Percentiles rank a stretch among this genome's conserved stretches.
Conservation (phyloP, 2,888 invertebrate genomes). For the Dermolepida albohirtum region DNA sequence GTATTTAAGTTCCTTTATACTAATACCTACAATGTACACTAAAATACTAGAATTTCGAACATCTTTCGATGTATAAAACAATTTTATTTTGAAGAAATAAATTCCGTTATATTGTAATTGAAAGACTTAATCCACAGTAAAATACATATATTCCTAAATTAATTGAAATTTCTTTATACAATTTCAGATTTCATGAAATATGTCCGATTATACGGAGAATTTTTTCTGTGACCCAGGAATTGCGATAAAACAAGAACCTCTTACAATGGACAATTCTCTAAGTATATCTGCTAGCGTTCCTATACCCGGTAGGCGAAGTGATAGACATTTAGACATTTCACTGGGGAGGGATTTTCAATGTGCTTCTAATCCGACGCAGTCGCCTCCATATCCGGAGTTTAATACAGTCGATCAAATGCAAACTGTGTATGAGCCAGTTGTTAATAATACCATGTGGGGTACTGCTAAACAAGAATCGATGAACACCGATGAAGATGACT, state of each 20-base stretch:
- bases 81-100: too few relatives aligned
- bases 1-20: too few relatives aligned
- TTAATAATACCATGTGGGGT: slow-evolving; percentile 66
- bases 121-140: too few relatives aligned
- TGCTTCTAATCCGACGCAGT: slow-evolving; percentile 70
- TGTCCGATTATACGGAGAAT: slow-evolving; percentile 75
- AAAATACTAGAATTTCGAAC: too few relatives aligned
- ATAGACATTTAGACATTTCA: slow-evolving; percentile 64
- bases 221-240: slow-evolving; percentile 73
- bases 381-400: slow-evolving; percentile 67
- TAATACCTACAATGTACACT: too few relatives aligned
- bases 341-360: slow-evolving; percentile 68
- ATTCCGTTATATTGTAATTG: too few relatives aligned
- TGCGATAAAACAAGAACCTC: slow-evolving; percentile 73
- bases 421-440: slow-evolving; percentile 62
- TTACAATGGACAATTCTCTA: slow-evolving; percentile 63
- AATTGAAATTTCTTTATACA: not conserved
- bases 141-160: too few relatives aligned
- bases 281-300: slow-evolving; percentile 72
- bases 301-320: slow-evolving; percentile 68
- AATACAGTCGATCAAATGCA: slow-evolving; percentile 60
- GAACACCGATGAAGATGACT: slow-evolving; percentile 88
- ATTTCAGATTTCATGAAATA: slow-evolving; percentile 53
- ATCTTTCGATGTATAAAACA: too few relatives aligned
- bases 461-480: slow-evolving; percentile 65